Evolutionary conservation across 2,797 vertebrate species (phyloP), one percentile per base, ranked within the genome.

Genomic region (Lacerta bilineata): DNA sequence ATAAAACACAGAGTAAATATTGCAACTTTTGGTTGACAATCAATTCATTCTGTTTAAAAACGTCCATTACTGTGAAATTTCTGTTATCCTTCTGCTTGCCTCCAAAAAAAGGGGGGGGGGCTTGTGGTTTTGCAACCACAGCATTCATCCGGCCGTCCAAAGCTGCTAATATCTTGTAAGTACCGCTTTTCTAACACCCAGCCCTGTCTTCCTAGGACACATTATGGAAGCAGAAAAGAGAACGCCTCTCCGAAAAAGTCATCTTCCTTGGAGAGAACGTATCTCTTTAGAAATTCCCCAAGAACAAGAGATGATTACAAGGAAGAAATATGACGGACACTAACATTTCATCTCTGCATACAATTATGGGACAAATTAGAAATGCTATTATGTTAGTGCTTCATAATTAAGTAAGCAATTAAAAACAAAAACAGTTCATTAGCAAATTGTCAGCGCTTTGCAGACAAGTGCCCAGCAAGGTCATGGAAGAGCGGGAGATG

Each of bases 391-490:
- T 97, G 96, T 96, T 96, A 90, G 95, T 96, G 90, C 95, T 95
- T 96, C 94, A 94, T 96, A 97, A 97, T 97, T 97, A 97, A 97
- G 97, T 96, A 97, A 97, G 97, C 96, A 97, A 97, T 97, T 97
- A 97, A 97, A 97, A 97, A 97, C 96, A 97, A 97, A 97, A 97
- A 94, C 97, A 96, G 95, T 96, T 97, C 96, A 97, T 97, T 97
- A 97, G 95, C 96, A 96, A 97, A 96, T 97, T 97, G 96, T 97
- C 96, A 95, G 94, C 94, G 96, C 95, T 93, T 91, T 93, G 95
- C 95, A 83, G 94, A 97, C 94, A 94, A 97, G 94, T 96, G 95
- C 95, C 96, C 95, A 91, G 69, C 90, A 96, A 97, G 97, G 96
- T 97, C 97, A 97, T 61, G 87, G 95, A 92, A 72, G 83, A 75